Evolutionary conservation across 2,797 vertebrate genomes (phyloP), one percentile per base, ranked within the genome.

Genomic region (Xiphophorus birchmanni): DNA sequence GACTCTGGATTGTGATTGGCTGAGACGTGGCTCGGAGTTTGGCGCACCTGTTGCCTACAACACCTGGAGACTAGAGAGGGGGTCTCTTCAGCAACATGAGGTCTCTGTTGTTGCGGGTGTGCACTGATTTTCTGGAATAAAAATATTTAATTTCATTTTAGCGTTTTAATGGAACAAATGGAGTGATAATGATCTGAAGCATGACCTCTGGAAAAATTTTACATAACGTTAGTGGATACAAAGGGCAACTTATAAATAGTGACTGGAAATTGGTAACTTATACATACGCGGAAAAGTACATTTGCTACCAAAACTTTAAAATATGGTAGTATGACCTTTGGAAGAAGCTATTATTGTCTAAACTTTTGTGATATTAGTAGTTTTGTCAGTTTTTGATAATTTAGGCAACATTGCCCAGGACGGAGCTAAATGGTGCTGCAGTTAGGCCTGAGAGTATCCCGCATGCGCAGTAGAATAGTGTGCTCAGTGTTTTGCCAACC

Each of bases 1-100:
- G 47, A 76, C 80, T 76, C 90, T 90, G 83, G 32, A 47, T 73
- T 75, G 81, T 93, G 92, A 95, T 94, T 93, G 94, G 94, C 91
- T 90, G 84, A 91, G 79, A 87, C 21, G 35, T 45, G 76, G 63
- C 82, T 86, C 44, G 73, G 5, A 47, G 32, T 81, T 65, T 45
- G 80, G 47, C 75, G 7, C 82, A 85, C 80, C 73, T 86, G 52
- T 75, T 23, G 35, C 29, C 76, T 35, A 50, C 67, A 60, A 23
- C 80, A 84, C 83, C 75, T 82, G 76, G 77, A 50, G 72, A 29
- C 1, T 37, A 80, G 60, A 54, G 65, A 69, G 4, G 35, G 65
- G 35, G 65, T 42, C 45, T 8, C 47, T 13, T 32, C 63, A 32
- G 17, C 47, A 74, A 12, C 73, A 18, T 10, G 18, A 5, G 7